phyloP scores from a whole-genome alignment of 2,113 vertebrate species.

The Lepus europaeus region DNA sequence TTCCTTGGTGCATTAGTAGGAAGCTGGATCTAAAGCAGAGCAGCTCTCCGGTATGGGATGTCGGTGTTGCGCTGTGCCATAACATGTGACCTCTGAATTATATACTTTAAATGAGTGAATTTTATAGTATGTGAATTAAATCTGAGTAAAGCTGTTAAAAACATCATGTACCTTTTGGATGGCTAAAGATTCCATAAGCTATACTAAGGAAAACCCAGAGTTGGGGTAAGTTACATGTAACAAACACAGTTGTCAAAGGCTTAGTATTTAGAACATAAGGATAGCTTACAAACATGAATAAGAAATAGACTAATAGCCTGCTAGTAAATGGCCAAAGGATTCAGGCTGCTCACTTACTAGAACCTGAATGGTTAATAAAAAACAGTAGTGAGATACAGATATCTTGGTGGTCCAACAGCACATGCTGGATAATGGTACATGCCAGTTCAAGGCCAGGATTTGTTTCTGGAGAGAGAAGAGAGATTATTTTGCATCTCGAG shows the following conservation, averaged over 20 bases:
- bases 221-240: neutral
- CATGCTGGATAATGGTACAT: neutral
- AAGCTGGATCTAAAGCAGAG: too few species aligned
- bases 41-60: too few species aligned
- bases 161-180: neutral
- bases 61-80: too few species aligned
- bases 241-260: neutral
- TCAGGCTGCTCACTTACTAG: neutral
- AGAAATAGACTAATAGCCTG: neutral
- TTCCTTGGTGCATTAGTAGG: too few species aligned
- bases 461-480: neutral
- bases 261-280: neutral
- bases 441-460: neutral
- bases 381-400: neutral
- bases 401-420: neutral
- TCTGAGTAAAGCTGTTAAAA: conserved; percentile 16
- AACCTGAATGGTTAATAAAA: neutral
- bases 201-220: conserved; percentile 2
- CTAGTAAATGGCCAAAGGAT: neutral
- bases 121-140: neutral
- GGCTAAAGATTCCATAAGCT: neutral
- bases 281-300: neutral
- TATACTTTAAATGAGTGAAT: neutral
- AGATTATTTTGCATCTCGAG: neutral
- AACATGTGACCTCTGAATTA: too few species aligned